Conservation (phyloP, 2,888 invertebrate genomes). For the Macrophya annulata region DNA sequence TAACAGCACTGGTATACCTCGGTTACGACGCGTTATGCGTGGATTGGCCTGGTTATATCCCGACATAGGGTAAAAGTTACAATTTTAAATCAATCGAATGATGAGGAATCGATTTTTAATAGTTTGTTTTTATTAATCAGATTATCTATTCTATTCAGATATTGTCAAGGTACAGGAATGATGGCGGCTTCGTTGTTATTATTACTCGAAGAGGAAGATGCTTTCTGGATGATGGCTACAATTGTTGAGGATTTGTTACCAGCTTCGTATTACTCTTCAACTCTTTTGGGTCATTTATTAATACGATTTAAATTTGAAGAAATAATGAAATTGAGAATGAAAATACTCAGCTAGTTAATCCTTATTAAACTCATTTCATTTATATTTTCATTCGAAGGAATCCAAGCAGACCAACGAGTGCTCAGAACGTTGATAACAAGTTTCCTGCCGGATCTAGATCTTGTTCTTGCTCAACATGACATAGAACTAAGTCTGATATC, state of each 20-base stretch:
- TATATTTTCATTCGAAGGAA: constrained; percentile 81
- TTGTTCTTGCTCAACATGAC: constrained; percentile 95
- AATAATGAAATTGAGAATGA: background rate
- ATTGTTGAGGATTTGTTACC: constrained; percentile 99
- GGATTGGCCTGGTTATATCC: constrained; percentile 98
- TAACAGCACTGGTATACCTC: constrained; percentile 95
- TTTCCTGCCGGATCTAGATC: constrained; percentile 94
- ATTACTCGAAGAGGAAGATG: constrained; percentile 98
- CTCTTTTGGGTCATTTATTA: constrained; percentile 85
- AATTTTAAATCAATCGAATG: constrained; percentile 64
- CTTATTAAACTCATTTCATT: constrained; percentile 8
- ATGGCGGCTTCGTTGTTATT: constrained; percentile 96
- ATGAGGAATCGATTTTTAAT: background rate
- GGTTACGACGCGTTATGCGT: constrained; percentile 93
- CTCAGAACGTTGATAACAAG: constrained; percentile 94
- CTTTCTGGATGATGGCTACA: constrained; percentile 99
- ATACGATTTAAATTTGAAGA: background rate
- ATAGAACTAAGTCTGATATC: constrained; percentile 97
- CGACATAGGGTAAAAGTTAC: constrained; percentile 86
- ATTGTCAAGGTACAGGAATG: constrained; percentile 93
- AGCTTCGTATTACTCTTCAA: constrained; percentile 98
- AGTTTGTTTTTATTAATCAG: background rate
- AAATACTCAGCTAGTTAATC: background rate
- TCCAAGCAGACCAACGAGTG: constrained; percentile 98
- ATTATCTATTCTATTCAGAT: constrained; percentile 77